These are phyloP conservation scores for Sweltsa coloradensis DNA, from an alignment of 1,140 invertebrate species.

Conservation along the genomic window DNA sequence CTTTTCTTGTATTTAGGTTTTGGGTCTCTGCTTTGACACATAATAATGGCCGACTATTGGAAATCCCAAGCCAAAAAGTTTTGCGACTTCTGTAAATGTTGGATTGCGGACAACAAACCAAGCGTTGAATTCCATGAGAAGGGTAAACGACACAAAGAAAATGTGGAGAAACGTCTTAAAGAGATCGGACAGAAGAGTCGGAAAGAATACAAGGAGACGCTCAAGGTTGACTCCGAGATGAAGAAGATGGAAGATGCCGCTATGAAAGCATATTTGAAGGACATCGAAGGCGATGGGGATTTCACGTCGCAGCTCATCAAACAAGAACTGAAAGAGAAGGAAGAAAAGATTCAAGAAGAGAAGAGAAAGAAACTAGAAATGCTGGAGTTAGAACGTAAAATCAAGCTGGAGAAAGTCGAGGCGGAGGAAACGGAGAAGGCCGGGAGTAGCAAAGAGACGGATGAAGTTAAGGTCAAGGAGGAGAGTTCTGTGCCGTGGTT, in stretches of 20 bases:
- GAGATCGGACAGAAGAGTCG: constrained; percentile 74
- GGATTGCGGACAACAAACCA: constrained; percentile 94
- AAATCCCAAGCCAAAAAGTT: constrained; percentile 90
- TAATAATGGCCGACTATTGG: constrained; percentile 98
- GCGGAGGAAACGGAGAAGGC: constrained; percentile 17
- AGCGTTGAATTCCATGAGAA: constrained; percentile 92
- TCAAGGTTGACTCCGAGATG: constrained; percentile 67
- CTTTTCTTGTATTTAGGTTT: too few species aligned
- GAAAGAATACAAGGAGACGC: constrained; percentile 60
- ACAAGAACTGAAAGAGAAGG: constrained; percentile 12
- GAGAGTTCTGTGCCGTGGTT: constrained; percentile 39
- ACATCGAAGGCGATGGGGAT: constrained; percentile 58
- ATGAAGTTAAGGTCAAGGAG: constrained; percentile 10
- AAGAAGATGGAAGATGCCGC: constrained; percentile 82
- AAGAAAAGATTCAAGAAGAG: neutral
- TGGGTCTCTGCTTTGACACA: too few species aligned
- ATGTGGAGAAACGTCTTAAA: constrained; percentile 75
- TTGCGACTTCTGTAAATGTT: constrained; percentile 97
- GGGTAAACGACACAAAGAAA: constrained; percentile 87
- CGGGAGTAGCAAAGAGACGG: constrained; percentile 13
- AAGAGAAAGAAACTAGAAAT: neutral
- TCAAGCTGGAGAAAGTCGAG: neutral
- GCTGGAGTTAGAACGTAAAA: too few species aligned
- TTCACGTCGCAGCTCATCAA: constrained; percentile 43
- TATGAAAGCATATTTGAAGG: constrained; percentile 69